Conservation (phyloP, 2,113 vertebrate species). For the Cacatua alba region DNA sequence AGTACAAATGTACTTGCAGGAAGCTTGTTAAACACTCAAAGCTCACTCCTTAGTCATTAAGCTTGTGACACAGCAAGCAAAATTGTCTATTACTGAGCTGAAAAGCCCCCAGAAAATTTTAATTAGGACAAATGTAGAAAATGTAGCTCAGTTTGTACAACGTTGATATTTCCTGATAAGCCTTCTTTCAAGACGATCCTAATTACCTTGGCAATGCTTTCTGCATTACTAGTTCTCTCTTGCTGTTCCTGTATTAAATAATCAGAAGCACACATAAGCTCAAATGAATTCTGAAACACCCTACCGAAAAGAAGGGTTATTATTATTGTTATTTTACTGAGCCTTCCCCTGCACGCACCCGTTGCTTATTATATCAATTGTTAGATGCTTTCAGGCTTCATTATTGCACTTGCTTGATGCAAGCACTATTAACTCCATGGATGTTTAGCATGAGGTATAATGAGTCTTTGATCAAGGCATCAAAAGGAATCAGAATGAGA, state of each 20-base stretch:
- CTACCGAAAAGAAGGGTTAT: rapidly evolving
- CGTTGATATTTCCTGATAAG: not conserved
- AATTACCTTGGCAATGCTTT: not conserved
- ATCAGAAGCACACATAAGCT: not conserved
- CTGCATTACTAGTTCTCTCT: not conserved
- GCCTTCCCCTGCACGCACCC: not conserved
- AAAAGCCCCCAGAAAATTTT: not conserved
- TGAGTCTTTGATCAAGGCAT: not conserved
- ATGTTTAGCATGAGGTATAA: not conserved
- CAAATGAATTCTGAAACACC: not conserved
- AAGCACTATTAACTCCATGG: not conserved
- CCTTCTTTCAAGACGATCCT: not conserved
- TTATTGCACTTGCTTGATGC: not conserved
- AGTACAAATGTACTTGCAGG: not conserved
- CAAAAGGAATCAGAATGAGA: not conserved
- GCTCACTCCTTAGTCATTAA: not conserved
- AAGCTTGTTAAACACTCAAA: not conserved
- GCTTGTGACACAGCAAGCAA: not conserved
- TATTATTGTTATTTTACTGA: not conserved
- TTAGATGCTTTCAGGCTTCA: not conserved
- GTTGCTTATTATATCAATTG: not conserved
- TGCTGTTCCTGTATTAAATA: not conserved
- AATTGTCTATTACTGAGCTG: not conserved
- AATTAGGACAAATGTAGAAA: not conserved
- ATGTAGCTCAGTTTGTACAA: not conserved